These are phyloP conservation scores for Cossypha dichroa DNA, from an alignment of 2,797 vertebrate genomes.

Conservation along the genomic window DNA sequence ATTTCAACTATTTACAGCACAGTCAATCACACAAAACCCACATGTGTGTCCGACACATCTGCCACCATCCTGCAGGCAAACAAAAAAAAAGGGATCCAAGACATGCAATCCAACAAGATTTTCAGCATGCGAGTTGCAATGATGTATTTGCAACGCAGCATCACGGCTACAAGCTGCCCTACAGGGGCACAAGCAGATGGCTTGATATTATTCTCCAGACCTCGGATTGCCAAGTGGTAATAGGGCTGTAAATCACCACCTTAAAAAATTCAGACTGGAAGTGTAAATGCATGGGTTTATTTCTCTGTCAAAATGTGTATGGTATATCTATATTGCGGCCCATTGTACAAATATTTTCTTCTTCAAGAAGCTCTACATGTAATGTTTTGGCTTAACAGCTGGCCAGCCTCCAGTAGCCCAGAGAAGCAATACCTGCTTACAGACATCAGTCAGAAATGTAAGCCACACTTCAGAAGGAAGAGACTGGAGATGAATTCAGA, in stretches of 20 bases:
- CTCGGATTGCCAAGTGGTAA: slow-evolving; percentile 40
- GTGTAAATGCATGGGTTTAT: background rate
- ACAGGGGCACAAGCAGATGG: slow-evolving; percentile 55
- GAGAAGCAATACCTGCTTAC: background rate
- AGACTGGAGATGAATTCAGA: background rate
- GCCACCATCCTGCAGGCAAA: slow-evolving; percentile 1
- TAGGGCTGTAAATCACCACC: slow-evolving; percentile 47
- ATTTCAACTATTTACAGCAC: slow-evolving; percentile 10
- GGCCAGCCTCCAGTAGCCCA: background rate
- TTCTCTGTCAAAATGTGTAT: background rate
- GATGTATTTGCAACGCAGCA: background rate
- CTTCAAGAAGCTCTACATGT: background rate
- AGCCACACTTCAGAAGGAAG: background rate
- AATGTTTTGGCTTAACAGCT: background rate
- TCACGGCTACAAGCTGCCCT: background rate
- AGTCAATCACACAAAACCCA: background rate
- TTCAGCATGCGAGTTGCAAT: background rate
- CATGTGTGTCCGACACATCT: background rate
- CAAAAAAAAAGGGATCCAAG: background rate
- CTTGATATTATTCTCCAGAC: slow-evolving; percentile 34
- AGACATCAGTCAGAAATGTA: background rate
- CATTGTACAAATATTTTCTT: background rate
- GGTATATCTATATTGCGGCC: background rate
- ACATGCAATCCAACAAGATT: background rate
- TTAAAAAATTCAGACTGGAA: background rate